Conservation (phyloP, 2,797 vertebrate species). For the Sphenopsis melanotis region DNA sequence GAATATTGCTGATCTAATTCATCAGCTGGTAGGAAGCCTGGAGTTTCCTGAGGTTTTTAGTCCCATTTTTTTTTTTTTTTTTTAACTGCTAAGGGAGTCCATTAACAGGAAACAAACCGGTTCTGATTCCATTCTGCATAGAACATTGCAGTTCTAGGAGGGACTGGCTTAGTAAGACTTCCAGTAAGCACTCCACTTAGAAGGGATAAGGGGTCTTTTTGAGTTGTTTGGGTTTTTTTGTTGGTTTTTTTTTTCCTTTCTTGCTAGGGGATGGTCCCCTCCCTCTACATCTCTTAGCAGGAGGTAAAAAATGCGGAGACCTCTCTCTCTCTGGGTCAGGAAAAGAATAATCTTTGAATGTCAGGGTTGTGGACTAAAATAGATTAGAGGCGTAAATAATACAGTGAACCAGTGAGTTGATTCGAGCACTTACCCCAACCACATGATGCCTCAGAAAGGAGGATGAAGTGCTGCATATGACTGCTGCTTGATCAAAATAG, state of each 20-base stretch:
- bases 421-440: not conserved
- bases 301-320: not conserved
- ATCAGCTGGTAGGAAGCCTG: not conserved
- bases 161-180: not conserved
- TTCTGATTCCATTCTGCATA: not conserved
- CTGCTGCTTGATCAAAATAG: conserved; percentile 49
- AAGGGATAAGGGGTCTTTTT: not conserved
- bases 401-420: not conserved
- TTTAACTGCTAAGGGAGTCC: not conserved
- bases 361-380: conserved; percentile 28
- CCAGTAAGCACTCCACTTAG: not conserved
- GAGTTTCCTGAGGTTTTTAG: not conserved
- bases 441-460: conserved; percentile 22
- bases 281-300: not conserved
- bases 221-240: not conserved
- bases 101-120: not conserved
- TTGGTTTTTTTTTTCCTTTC: not conserved
- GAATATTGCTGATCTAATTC: not conserved
- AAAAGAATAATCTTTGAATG: not conserved
- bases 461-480: conserved; percentile 20
- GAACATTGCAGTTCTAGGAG: not conserved
- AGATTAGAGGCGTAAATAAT: conserved; percentile 4
- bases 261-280: not conserved
- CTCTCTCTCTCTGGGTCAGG: not conserved
- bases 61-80: not conserved